Evolutionary conservation across 2,797 vertebrate genomes (phyloP).

Genomic region (Glyptemys insculpta): DNA sequence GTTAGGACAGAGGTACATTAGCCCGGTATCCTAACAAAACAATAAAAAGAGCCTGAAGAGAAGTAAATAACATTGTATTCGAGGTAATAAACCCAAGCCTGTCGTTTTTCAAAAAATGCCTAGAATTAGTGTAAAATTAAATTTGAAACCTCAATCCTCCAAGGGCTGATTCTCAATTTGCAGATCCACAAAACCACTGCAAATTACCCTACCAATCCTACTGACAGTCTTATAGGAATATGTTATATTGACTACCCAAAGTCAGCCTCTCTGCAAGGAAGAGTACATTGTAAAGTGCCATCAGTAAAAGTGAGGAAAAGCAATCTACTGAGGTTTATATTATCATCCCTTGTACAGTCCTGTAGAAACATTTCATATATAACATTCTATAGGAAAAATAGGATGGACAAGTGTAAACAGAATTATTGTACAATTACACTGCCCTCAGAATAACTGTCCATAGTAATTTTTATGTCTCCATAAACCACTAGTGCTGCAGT

Average conservation of each 20-base stretch:
- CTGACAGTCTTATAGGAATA: conserved; percentile 62
- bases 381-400: conserved; percentile 57
- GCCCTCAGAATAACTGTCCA: conserved; percentile 57
- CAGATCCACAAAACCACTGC: conserved; percentile 69
- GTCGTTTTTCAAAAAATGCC: conserved; percentile 54
- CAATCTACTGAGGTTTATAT: conserved; percentile 33
- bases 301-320: conserved; percentile 19
- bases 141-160: conserved; percentile 71
- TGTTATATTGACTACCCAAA: conserved; percentile 64
- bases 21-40: conserved; percentile 35
- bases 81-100: conserved; percentile 64
- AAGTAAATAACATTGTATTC: conserved; percentile 54
- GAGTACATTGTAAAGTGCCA: conserved; percentile 22
- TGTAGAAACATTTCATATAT: conserved; percentile 39
- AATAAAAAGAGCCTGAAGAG: conserved; percentile 41
- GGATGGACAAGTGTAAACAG: conserved; percentile 67
- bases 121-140: conserved; percentile 73
- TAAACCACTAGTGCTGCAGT: conserved; percentile 26
- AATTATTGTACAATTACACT: conserved; percentile 72
- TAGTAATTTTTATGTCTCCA: conserved; percentile 59
- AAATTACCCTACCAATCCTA: conserved; percentile 69
- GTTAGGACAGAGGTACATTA: conserved; percentile 14
- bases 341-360: not conserved
- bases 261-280: conserved; percentile 7
- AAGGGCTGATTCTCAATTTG: conserved; percentile 69